Percentiles rank a stretch among this genome's conserved stretches.
Evolutionary conservation across 2,888 invertebrate genomes (phyloP).

Genomic region (Cataglyphis altisquamis): DNA sequence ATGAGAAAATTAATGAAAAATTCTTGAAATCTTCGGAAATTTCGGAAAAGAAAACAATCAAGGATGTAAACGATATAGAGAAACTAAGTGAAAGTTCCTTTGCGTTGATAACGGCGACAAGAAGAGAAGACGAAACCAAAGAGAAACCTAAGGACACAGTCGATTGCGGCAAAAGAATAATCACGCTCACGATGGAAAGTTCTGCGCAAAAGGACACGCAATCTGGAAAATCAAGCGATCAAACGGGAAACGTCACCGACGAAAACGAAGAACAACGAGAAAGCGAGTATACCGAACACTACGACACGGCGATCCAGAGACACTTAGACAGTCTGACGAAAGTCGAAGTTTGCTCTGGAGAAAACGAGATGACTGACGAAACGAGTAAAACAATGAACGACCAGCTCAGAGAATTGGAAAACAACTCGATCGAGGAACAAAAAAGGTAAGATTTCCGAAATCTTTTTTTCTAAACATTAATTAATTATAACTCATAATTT

Average conservation of each 20-base stretch:
- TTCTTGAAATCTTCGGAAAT: background rate
- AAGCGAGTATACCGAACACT: constrained; percentile 85
- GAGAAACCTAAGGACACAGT: background rate
- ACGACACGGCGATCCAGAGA: constrained; percentile 85
- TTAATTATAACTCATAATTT: background rate
- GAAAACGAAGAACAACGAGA: constrained; percentile 80
- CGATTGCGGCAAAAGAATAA: background rate
- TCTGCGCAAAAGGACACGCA: constrained; percentile 2
- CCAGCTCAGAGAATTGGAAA: constrained; percentile 23
- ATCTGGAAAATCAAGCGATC: constrained; percentile 29
- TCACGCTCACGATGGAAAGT: constrained; percentile 22
- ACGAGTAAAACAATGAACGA: background rate
- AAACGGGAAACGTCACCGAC: constrained; percentile 23
- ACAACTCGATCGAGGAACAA: background rate
- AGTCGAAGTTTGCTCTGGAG: constrained; percentile 51
- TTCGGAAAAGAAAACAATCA: background rate
- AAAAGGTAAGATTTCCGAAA: constrained; percentile 10
- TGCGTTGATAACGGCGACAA: background rate
- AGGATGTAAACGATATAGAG: background rate
- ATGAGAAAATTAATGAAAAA: background rate
- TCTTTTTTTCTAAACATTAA: background rate
- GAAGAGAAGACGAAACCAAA: background rate
- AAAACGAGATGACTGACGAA: constrained; percentile 23
- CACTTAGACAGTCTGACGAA: constrained; percentile 87
- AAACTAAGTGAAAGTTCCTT: constrained; percentile 2